Conservation (phyloP, 2,888 invertebrate genomes). For the Polyommatus icarus region DNA sequence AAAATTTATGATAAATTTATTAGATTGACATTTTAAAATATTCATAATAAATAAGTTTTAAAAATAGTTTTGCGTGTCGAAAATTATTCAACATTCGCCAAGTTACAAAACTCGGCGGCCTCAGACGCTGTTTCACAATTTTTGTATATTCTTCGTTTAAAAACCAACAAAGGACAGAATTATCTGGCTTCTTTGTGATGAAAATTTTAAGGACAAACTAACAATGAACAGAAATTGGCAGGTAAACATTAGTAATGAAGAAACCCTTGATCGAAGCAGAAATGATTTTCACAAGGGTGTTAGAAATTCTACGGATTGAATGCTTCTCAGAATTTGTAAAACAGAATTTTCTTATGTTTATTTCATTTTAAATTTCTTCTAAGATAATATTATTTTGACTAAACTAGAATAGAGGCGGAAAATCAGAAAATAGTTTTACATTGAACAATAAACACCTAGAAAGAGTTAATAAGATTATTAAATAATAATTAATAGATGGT, state of each 20-base stretch:
- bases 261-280: not conserved
- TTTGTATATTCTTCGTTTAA: not conserved
- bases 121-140: constrained; percentile 1
- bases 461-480: not conserved
- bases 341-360: not conserved
- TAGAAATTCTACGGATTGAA: not conserved
- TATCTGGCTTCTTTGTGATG: not conserved
- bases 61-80: not conserved
- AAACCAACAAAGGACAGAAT: not conserved
- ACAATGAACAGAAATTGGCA: not conserved
- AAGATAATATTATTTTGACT: no score
- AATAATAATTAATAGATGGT: not conserved
- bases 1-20: not conserved
- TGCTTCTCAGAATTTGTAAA: not conserved
- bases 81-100: not conserved
- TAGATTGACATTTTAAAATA: not conserved
- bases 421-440: no score
- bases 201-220: not conserved
- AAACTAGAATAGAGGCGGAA: no score
- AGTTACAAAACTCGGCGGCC: constrained; percentile 4
- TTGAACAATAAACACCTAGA: no score
- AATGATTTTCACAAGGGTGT: not conserved
- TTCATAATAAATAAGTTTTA: no score
- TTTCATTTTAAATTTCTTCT: no score
- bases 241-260: not conserved